phyloP scores from a whole-genome alignment of 2,888 invertebrate species.

The Brenthis hecate region DNA sequence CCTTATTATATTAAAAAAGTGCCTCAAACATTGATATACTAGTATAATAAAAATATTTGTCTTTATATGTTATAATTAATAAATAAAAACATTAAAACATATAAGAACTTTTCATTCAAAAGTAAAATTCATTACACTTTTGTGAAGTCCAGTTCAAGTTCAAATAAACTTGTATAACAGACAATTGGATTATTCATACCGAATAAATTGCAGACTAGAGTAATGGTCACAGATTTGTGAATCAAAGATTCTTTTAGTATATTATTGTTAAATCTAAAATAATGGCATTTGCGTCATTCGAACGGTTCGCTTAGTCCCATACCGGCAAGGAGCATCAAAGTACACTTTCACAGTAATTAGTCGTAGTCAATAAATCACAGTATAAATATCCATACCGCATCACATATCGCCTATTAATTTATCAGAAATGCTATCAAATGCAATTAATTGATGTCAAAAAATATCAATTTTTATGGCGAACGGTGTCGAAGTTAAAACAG shows the following conservation, averaged over 20 bases:
- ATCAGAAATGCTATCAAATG: too few relatives aligned
- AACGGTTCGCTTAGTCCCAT: conserved; percentile 7
- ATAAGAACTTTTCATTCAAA: too few relatives aligned
- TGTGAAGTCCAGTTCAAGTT: neutral
- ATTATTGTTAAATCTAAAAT: conserved; percentile 2
- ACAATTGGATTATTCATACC: conserved; percentile 27
- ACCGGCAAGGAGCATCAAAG: conserved; percentile 66
- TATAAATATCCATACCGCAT: conserved; percentile 43
- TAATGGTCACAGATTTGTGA: conserved; percentile 71
- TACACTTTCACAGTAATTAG: conserved; percentile 43
- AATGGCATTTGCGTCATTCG: neutral
- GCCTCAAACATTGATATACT: too few relatives aligned
- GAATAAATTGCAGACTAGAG: conserved; percentile 66
- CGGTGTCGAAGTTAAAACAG: too few relatives aligned
- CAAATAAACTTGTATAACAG: conserved; percentile 2
- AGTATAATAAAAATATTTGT: too few relatives aligned
- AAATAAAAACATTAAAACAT: too few relatives aligned
- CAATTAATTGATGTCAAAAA: too few relatives aligned
- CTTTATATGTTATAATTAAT: too few relatives aligned
- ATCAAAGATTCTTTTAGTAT: conserved; percentile 44
- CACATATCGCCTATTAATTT: too few relatives aligned
- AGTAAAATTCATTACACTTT: too few relatives aligned
- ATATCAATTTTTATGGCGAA: too few relatives aligned
- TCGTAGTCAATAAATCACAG: conserved; percentile 37
- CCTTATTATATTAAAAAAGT: neutral